phyloP scores from a whole-genome alignment of 2,797 vertebrate genomes.

The Petrocephalus schoutedeni region DNA sequence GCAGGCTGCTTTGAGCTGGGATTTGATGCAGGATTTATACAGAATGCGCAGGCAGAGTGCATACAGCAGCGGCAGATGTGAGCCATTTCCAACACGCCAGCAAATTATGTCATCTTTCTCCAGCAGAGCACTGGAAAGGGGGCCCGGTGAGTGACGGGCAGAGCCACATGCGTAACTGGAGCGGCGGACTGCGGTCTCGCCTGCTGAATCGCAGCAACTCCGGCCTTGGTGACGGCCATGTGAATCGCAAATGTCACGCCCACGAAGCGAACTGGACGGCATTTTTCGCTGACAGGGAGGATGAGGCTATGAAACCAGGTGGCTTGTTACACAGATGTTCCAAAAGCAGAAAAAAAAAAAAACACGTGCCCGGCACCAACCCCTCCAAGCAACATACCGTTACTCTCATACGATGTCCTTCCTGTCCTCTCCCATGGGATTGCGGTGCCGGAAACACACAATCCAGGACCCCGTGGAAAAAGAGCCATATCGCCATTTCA shows the following conservation, averaged over 20 bases:
- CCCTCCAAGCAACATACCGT: neutral
- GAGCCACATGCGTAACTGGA: neutral
- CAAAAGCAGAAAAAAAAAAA: neutral
- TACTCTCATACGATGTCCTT: neutral
- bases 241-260: neutral
- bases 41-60: neutral
- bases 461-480: neutral
- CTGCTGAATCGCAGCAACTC: neutral
- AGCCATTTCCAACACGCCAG: neutral
- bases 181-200: neutral
- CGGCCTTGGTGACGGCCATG: neutral
- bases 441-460: neutral
- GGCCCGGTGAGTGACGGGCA: neutral
- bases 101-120: neutral
- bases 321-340: neutral
- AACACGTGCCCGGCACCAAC: neutral
- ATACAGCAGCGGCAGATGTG: neutral
- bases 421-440: neutral
- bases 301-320: neutral
- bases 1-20: neutral
- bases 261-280: neutral
- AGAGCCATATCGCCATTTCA: neutral
- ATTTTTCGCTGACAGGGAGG: neutral
- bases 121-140: neutral
- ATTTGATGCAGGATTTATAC: neutral